Evolutionary conservation across 53 echinoderm and acorn worm genomes (phyloP), one percentile per base, ranked within the genome.

Genomic region (Paelopatides confundens): DNA sequence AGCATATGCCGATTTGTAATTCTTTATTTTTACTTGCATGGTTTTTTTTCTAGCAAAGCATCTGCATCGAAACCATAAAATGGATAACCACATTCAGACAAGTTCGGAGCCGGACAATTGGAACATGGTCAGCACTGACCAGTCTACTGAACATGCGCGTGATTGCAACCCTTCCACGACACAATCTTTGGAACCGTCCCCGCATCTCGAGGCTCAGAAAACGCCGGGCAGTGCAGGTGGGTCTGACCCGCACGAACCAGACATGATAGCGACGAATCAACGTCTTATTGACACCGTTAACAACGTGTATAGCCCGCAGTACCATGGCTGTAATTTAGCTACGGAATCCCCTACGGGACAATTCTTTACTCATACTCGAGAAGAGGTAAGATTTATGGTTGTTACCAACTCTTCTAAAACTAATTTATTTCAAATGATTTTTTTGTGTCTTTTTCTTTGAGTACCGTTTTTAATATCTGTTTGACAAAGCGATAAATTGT

Each of bases 281-380:
- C 74, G 74, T 11, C 23, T 74, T 4, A 21, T 39, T 21, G 74
- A 39, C 33, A 27, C 38, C 7, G 14, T 14, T 48, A 74, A 74
- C 40, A 74, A 74, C 27, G 74, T 40, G 0, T 74, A 74, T 35
- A 74, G 74, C 74, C 74, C 74, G 8, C 74, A 74, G 74, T 74
- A 43, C 21, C 74, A 74, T 27, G 74, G 74, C 3, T 74, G 74
- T 36, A 74, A 74, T 15, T 39, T 74, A 43, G 40, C 46, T 74
- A 74, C 74, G 26, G 74, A 74, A 74, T 39, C n/a, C 29, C 39
- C 74, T 5, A 46, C 74, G 37, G 74, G 74, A 46, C 74, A 74
- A 28, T 13, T 74, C 2, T 74, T 74, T 74, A 28, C 40, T 74
- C 74, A 74, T 40, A 15, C 58, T 21, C 43, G 74, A 40, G 74